These are phyloP conservation scores for Eretmocerus hayati DNA, from an alignment of 2,888 invertebrate species.

Conservation along the genomic window DNA sequence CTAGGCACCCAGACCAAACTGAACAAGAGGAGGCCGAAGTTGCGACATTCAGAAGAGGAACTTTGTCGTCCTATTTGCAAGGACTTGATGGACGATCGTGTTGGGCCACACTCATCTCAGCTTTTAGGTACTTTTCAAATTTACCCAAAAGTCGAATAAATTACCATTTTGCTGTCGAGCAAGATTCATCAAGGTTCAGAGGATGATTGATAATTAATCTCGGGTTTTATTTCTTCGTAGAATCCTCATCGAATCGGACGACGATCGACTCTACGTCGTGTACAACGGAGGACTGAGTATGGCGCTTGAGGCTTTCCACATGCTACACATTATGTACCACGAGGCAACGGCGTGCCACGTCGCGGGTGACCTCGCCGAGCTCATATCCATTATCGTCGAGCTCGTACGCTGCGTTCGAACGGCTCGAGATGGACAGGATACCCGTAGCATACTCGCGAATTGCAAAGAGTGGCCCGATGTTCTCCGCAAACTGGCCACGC, in stretches of 20 bases:
- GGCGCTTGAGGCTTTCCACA: slow-evolving; percentile 72
- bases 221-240: slow-evolving; percentile 41
- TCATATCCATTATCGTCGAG: slow-evolving; percentile 70
- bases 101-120: slow-evolving; percentile 90
- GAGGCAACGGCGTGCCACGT: slow-evolving; percentile 88
- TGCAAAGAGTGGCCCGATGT: slow-evolving; percentile 87
- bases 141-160: neutral
- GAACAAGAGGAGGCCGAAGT: slow-evolving; percentile 76
- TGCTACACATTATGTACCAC: slow-evolving; percentile 87
- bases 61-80: slow-evolving; percentile 81
- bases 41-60: slow-evolving; percentile 76
- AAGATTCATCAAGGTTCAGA: neutral
- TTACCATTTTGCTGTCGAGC: too few relatives aligned
- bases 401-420: slow-evolving; percentile 65
- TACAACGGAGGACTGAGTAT: slow-evolving; percentile 74
- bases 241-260: slow-evolving; percentile 81
- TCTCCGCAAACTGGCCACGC: slow-evolving; percentile 75
- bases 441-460: slow-evolving; percentile 58
- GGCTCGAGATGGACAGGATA: slow-evolving; percentile 59
- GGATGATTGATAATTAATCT: neutral
- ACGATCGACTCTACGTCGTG: slow-evolving; percentile 83
- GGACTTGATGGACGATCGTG: slow-evolving; percentile 84
- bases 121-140: slow-evolving; percentile 50
- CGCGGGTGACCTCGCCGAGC: slow-evolving; percentile 74
- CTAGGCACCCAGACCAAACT: slow-evolving; percentile 70